A percentile compares a stretch with the other conserved stretches of the same genome.
phyloP scores from a whole-genome alignment of 1,140 invertebrate species.

The Glossosoma conforme region DNA sequence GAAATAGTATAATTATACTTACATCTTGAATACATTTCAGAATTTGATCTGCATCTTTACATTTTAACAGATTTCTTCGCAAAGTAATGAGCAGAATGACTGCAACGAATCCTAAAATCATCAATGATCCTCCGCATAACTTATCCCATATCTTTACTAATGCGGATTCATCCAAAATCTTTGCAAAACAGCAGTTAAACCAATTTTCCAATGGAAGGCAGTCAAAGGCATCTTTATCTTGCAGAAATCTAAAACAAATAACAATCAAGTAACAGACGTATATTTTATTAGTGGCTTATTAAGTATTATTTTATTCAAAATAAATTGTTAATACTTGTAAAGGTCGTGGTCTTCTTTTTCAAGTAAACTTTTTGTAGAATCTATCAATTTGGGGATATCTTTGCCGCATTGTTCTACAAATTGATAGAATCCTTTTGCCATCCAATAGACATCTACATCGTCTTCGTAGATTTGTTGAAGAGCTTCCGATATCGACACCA shows the following conservation, averaged over 20 bases:
- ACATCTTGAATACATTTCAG: conserved; percentile 63
- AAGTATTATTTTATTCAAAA: background rate
- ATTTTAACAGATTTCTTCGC: conserved; percentile 58
- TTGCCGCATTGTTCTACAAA: conserved; percentile 59
- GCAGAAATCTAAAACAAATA: conserved; percentile 48
- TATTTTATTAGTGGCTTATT: background rate
- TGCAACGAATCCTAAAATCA: conserved; percentile 74
- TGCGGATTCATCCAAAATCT: conserved; percentile 68
- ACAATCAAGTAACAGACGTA: background rate
- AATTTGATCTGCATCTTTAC: conserved; percentile 54
- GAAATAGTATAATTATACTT: conserved; percentile 32
- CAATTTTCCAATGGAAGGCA: conserved; percentile 63
- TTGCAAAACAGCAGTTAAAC: conserved; percentile 77
- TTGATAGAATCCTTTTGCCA: conserved; percentile 67
- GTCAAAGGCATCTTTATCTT: conserved; percentile 53
- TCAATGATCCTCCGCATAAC: conserved; percentile 75
- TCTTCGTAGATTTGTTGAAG: conserved; percentile 64
- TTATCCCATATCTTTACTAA: conserved; percentile 86
- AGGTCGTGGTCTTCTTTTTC: conserved; percentile 67
- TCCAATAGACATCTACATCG: conserved; percentile 74
- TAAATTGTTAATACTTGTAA: conserved; percentile 45
- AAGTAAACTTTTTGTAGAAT: conserved; percentile 59
- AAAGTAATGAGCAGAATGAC: conserved; percentile 68
- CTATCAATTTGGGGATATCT: conserved; percentile 60
- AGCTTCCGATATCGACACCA: conserved; percentile 62